These are phyloP conservation scores for Agrilus mali DNA, from an alignment of 2,888 invertebrate species.

Conservation along the genomic window DNA sequence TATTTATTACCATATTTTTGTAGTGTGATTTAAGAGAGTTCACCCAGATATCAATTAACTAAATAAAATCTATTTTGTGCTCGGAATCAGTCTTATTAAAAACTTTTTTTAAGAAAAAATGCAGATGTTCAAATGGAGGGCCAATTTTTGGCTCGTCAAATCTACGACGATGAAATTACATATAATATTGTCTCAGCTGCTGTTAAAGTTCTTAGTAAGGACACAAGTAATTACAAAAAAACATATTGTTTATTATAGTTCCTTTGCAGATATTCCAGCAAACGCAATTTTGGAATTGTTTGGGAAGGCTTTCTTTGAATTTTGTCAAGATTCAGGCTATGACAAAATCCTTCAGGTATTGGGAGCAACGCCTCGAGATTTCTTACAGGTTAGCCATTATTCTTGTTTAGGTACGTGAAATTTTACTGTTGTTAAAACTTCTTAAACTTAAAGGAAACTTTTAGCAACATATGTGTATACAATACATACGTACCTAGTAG, in stretches of 20 bases:
- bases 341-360: constrained; percentile 89
- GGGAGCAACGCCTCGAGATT: constrained; percentile 89
- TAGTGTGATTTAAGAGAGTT: too few species aligned
- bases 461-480: too few species aligned
- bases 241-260: background rate
- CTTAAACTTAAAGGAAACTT: too few species aligned
- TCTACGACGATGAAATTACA: constrained; percentile 91
- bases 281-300: constrained; percentile 81
- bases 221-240: background rate
- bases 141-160: constrained; percentile 85
- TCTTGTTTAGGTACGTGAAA: background rate
- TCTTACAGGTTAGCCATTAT: constrained; percentile 59
- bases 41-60: too few species aligned
- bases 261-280: constrained; percentile 69
- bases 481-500: too few species aligned
- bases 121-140: constrained; percentile 92
- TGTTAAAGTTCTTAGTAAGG: constrained; percentile 77
- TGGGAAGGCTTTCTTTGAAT: constrained; percentile 91
- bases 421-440: too few species aligned
- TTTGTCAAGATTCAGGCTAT: constrained; percentile 94
- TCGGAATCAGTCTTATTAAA: too few species aligned
- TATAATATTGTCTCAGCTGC: constrained; percentile 89
- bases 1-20: too few species aligned
- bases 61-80: too few species aligned
- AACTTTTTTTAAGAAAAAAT: constrained; percentile 58